These are phyloP conservation scores for Sminthurides aquaticus DNA, from an alignment of 2,888 invertebrate species.

Conservation along the genomic window DNA sequence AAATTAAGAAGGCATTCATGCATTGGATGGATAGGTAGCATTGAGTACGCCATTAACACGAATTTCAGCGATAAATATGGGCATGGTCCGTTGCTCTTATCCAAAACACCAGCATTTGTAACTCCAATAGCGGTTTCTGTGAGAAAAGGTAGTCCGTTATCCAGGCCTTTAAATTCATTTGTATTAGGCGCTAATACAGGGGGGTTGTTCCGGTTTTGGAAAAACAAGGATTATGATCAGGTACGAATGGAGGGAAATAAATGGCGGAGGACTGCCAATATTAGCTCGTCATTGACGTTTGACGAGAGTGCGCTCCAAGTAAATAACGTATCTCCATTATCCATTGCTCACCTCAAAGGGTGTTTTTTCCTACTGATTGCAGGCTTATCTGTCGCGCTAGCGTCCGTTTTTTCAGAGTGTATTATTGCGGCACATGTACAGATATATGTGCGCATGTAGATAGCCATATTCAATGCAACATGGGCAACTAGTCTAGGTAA, in stretches of 20 bases:
- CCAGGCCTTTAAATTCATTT: neutral
- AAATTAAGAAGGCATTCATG: neutral
- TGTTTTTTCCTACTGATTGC: too few relatives aligned
- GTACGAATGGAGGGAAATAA: neutral
- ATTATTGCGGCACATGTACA: too few relatives aligned
- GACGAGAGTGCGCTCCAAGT: too few relatives aligned
- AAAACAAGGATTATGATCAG: neutral
- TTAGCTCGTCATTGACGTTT: too few relatives aligned
- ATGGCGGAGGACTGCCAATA: neutral
- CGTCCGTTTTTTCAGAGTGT: too few relatives aligned
- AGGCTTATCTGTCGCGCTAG: too few relatives aligned
- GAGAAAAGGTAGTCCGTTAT: neutral
- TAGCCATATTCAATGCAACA: too few relatives aligned
- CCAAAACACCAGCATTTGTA: neutral
- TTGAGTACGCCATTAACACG: neutral
- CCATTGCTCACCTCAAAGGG: too few relatives aligned
- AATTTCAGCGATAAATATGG: neutral
- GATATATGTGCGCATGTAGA: too few relatives aligned
- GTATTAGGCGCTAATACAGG: neutral
- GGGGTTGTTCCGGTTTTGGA: neutral
- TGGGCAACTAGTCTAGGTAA: too few relatives aligned
- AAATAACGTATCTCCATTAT: too few relatives aligned
- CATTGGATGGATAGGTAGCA: neutral
- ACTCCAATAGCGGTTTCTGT: neutral
- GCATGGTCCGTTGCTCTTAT: neutral